Conservation (phyloP, 2,113 vertebrate species). For the Lagopus muta region DNA sequence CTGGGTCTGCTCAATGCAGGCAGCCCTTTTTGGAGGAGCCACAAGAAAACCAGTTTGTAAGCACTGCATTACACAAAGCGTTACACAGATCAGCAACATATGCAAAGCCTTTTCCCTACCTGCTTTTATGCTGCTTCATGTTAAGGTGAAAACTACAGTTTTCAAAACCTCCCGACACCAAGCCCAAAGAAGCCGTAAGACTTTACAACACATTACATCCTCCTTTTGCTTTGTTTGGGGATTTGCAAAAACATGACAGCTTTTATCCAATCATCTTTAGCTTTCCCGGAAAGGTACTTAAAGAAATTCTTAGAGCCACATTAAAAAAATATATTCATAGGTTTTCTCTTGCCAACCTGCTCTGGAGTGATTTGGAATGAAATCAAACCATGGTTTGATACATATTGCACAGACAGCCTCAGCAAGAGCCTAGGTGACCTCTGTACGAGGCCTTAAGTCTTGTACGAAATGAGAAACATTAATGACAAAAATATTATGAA, state of each 20-base stretch:
- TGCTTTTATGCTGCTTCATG: rapidly evolving
- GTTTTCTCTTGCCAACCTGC: background rate
- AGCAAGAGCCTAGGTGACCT: background rate
- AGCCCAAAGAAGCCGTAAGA: background rate
- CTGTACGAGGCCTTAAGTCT: background rate
- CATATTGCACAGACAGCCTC: background rate
- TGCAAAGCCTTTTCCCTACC: background rate
- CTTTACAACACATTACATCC: background rate
- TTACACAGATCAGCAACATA: background rate
- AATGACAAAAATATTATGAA: background rate
- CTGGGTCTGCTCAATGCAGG: rapidly evolving
- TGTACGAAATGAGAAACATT: background rate
- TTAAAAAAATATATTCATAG: background rate
- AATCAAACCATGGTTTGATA: background rate
- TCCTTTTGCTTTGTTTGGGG: background rate
- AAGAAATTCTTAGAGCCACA: background rate
- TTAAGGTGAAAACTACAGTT: background rate
- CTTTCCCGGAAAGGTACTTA: background rate
- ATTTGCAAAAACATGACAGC: background rate
- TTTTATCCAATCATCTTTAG: background rate
- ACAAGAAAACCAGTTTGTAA: background rate
- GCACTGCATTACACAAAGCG: background rate
- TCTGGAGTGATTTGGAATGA: background rate
- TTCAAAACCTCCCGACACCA: background rate
- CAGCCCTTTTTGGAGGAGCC: background rate